These are phyloP conservation scores for Cosmorhoe ocellata DNA, from an alignment of 2,888 invertebrate genomes.

Conservation along the genomic window DNA sequence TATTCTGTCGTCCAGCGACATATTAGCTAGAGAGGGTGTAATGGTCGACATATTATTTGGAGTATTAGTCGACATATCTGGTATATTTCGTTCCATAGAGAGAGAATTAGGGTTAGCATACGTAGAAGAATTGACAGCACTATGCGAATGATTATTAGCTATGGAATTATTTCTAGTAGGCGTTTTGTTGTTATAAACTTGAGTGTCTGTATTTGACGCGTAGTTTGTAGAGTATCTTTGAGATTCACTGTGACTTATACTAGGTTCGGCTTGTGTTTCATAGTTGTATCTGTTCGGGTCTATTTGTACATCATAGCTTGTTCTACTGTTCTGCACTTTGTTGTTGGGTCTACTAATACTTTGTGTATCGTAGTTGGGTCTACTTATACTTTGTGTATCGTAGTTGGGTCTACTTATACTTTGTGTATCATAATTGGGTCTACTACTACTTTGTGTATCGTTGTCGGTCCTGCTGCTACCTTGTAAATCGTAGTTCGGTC, in stretches of 20 bases:
- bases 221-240: slow-evolving; percentile 49
- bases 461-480: neutral
- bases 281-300: slow-evolving; percentile 20
- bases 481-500: slow-evolving; percentile 3
- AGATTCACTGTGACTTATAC: slow-evolving; percentile 52
- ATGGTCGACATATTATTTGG: slow-evolving; percentile 39
- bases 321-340: slow-evolving; percentile 26
- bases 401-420: neutral
- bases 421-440: slow-evolving; percentile 2
- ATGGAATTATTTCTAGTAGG: slow-evolving; percentile 45
- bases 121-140: slow-evolving; percentile 38
- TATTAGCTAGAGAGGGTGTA: slow-evolving; percentile 49
- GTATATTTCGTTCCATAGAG: slow-evolving; percentile 48
- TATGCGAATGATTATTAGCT: slow-evolving; percentile 44
- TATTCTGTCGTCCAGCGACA: slow-evolving; percentile 76
- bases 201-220: slow-evolving; percentile 37
- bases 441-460: slow-evolving; percentile 1
- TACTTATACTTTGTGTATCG: neutral
- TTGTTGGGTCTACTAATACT: slow-evolving; percentile 3
- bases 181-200: slow-evolving; percentile 53
- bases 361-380: slow-evolving; percentile 12
- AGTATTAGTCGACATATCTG: slow-evolving; percentile 37
- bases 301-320: slow-evolving; percentile 38
- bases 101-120: slow-evolving; percentile 52
- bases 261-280: slow-evolving; percentile 26